A percentile compares a stretch with the other conserved stretches of the same genome.
Evolutionary conservation across 2,888 invertebrate genomes (phyloP).

Genomic region (Omphaloscelis lunosa): DNA sequence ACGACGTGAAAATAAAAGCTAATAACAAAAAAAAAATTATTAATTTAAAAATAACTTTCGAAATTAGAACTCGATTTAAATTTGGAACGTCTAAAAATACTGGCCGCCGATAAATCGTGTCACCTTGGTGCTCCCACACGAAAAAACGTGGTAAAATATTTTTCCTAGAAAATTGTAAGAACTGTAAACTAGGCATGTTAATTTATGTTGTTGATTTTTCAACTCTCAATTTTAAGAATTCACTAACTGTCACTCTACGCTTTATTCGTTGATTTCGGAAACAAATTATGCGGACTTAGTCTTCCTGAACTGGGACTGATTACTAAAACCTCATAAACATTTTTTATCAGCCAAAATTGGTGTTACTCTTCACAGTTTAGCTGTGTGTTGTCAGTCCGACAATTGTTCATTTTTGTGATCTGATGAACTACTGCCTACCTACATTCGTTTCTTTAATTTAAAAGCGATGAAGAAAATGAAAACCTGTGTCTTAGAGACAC

Average conservation of each 20-base stretch:
- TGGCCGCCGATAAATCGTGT: constrained; percentile 64
- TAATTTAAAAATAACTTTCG: constrained; percentile 44
- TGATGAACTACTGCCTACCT: neutral
- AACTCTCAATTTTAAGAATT: neutral
- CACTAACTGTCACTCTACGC: neutral
- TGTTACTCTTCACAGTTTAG: too few species aligned
- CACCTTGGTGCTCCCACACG: constrained; percentile 61
- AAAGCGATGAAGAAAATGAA: neutral
- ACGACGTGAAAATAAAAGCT: neutral
- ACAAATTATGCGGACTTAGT: neutral
- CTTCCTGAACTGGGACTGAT: neutral
- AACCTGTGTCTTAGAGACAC: too few species aligned
- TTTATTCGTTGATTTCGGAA: neutral
- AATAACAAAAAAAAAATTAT: neutral
- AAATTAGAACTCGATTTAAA: constrained; percentile 64
- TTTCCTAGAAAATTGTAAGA: constrained; percentile 42
- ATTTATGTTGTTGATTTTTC: constrained; percentile 19
- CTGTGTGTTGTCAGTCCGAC: too few species aligned
- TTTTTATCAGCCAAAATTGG: neutral
- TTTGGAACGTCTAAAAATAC: constrained; percentile 65
- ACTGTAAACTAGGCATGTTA: neutral
- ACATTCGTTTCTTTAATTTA: neutral
- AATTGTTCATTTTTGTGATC: neutral
- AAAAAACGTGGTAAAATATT: constrained; percentile 40
- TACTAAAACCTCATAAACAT: neutral